Conservation (phyloP, 1,140 invertebrate genomes). For the Bombyx mori region ASM3026992v2 NC_085133.1:73001-73500, state of each 20-base stretch:
- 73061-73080: slow-evolving; percentile 36
- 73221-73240: slow-evolving; percentile 7
- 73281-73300: slow-evolving; percentile 2
- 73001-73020: not conserved
- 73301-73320: slow-evolving; percentile 4
- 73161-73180: slow-evolving; percentile 12
- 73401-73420: slow-evolving; percentile 23
- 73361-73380: not conserved
- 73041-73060: slow-evolving; percentile 25
- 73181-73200: slow-evolving; percentile 12
- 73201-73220: slow-evolving; percentile 16
- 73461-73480: slow-evolving; percentile 26
- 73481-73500: slow-evolving; percentile 26
- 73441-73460: slow-evolving; percentile 30
- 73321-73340: slow-evolving; percentile 1
- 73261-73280: not conserved
- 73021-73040: not conserved
- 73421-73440: slow-evolving; percentile 28
- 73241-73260: not conserved
- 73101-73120: slow-evolving; percentile 8
- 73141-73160: slow-evolving; percentile 11
- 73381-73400: slow-evolving; percentile 12
- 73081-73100: slow-evolving; percentile 24
- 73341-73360: slow-evolving; percentile 1
- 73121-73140: slow-evolving; percentile 11